phyloP scores from a whole-genome alignment of 2,888 invertebrate species.

The Ophion ellenae region DNA sequence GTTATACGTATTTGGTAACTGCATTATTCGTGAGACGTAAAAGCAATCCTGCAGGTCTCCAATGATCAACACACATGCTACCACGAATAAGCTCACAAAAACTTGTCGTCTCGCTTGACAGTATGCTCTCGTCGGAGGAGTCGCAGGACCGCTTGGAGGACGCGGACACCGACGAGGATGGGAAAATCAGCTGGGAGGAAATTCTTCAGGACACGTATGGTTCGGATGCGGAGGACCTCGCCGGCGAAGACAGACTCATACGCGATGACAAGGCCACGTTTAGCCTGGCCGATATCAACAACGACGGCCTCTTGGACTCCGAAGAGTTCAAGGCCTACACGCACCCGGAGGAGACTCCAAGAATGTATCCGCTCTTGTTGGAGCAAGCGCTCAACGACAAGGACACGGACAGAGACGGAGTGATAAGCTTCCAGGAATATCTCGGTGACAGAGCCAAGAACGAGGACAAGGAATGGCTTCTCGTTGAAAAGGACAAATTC shows the following conservation, averaged over 20 bases:
- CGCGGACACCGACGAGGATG: slow-evolving; percentile 93
- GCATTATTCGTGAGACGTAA: background rate
- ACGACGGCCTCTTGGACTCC: slow-evolving; percentile 90
- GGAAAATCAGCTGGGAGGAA: slow-evolving; percentile 94
- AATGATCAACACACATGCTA: background rate
- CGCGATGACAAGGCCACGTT: slow-evolving; percentile 95
- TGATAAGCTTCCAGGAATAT: slow-evolving; percentile 93
- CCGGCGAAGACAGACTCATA: slow-evolving; percentile 86
- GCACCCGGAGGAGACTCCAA: slow-evolving; percentile 96
- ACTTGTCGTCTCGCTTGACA: slow-evolving; percentile 76
- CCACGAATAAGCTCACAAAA: slow-evolving; percentile 9
- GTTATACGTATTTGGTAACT: too few relatives aligned
- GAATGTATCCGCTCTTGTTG: slow-evolving; percentile 92
- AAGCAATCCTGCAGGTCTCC: background rate
- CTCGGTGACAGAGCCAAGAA: slow-evolving; percentile 89
- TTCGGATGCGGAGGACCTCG: slow-evolving; percentile 86
- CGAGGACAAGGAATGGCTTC: slow-evolving; percentile 89
- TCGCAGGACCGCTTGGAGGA: slow-evolving; percentile 93
- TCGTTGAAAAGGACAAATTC: slow-evolving; percentile 92
- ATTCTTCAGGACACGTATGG: slow-evolving; percentile 95
- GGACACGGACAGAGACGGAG: slow-evolving; percentile 93
- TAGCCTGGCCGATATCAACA: slow-evolving; percentile 92
- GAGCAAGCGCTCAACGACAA: slow-evolving; percentile 94
- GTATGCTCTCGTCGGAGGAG: slow-evolving; percentile 94
- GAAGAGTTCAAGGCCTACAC: slow-evolving; percentile 95